phyloP scores from a whole-genome alignment of 2,888 invertebrate genomes.

The Stenchaetothrips biformis region DNA sequence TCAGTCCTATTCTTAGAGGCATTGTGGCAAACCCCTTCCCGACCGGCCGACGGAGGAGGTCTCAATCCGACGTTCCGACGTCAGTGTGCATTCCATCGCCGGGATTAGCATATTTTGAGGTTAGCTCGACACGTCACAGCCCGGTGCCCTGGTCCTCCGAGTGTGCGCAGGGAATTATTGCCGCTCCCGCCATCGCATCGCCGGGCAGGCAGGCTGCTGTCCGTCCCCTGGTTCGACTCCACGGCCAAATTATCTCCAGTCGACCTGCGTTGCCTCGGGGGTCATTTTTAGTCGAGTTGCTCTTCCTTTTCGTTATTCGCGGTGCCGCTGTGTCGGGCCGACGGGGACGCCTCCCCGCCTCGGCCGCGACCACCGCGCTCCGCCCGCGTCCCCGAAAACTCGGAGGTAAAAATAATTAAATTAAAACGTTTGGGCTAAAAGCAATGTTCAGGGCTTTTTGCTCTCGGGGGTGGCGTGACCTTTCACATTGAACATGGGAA shows the following conservation, averaged over 20 bases:
- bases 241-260: too few relatives aligned
- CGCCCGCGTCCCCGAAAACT: conserved; percentile 40
- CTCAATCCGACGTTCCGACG: neutral
- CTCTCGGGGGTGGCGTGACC: conserved; percentile 33
- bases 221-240: too few relatives aligned
- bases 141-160: neutral
- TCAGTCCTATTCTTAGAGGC: neutral
- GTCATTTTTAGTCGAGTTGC: neutral
- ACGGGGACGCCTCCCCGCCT: neutral
- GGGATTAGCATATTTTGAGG: neutral
- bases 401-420: too few relatives aligned
- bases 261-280: too few relatives aligned
- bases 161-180: neutral
- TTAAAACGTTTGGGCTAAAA: too few relatives aligned
- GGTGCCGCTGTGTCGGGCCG: neutral
- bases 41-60: neutral
- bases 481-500: too few relatives aligned
- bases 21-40: neutral
- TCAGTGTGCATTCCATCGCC: neutral
- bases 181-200: neutral
- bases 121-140: neutral
- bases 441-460: conserved; percentile 31
- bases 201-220: too few relatives aligned
- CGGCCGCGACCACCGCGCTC: conserved; percentile 31
- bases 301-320: conserved; percentile 32